Conservation (phyloP, 2,888 invertebrate species). For the Calliphora vomitoria region DNA sequence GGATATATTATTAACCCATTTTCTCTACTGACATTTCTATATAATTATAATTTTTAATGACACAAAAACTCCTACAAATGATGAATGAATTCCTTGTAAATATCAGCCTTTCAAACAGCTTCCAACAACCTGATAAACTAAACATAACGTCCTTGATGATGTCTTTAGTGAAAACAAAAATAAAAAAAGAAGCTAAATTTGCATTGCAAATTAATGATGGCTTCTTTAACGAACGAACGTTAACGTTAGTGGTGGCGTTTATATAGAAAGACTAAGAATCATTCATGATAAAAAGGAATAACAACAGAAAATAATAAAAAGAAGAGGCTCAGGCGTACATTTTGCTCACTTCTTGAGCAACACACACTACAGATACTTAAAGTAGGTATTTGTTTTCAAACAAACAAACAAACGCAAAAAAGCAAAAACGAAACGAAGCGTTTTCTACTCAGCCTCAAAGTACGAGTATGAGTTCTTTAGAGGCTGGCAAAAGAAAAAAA, state of each 20-base stretch:
- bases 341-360: slow-evolving; percentile 34
- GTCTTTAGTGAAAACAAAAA: background rate
- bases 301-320: slow-evolving; percentile 10
- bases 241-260: slow-evolving; percentile 21
- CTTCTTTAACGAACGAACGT: slow-evolving; percentile 32
- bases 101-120: background rate
- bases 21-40: too few relatives aligned
- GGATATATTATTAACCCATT: too few relatives aligned
- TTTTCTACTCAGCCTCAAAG: slow-evolving; percentile 1
- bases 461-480: background rate
- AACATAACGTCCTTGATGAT: slow-evolving; percentile 41
- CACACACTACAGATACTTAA: slow-evolving; percentile 17
- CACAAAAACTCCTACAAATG: background rate
- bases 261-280: background rate
- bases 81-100: background rate
- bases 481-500: slow-evolving; percentile 17
- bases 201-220: slow-evolving; percentile 71
- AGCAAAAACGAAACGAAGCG: slow-evolving; percentile 33
- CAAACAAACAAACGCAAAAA: slow-evolving; percentile 27
- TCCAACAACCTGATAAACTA: slow-evolving; percentile 38
- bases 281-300: slow-evolving; percentile 42
- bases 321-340: slow-evolving; percentile 30
- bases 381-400: slow-evolving; percentile 58
- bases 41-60: background rate
- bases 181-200: slow-evolving; percentile 49